Evolutionary conservation across 2,113 vertebrate species (phyloP).

Genomic region (Macroglossus sobrinus): DNA sequence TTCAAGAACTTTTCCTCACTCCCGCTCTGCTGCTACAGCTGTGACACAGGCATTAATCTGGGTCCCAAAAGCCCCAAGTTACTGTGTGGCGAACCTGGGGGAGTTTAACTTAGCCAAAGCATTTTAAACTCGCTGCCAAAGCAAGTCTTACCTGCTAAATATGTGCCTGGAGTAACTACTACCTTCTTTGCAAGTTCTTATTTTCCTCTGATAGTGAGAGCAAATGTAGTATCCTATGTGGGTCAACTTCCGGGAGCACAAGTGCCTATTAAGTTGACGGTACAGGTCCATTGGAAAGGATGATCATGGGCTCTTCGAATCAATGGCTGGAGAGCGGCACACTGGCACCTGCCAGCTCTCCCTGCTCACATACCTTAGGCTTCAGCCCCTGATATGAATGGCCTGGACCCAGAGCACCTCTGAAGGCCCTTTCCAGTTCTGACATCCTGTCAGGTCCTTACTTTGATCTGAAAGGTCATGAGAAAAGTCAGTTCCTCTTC

Average conservation of each 20-base stretch:
- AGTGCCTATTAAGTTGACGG: background rate
- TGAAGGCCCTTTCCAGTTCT: background rate
- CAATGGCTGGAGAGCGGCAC: background rate
- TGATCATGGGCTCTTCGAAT: background rate
- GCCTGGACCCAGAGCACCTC: background rate
- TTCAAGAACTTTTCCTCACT: background rate
- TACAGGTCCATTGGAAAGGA: background rate
- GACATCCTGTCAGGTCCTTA: background rate
- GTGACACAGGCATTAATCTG: background rate
- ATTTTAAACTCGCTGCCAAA: background rate
- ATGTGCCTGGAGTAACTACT: background rate
- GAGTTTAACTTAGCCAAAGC: background rate
- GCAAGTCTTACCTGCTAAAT: background rate
- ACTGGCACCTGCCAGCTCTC: background rate
- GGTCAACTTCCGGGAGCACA: background rate
- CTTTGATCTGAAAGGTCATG: background rate
- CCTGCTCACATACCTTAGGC: background rate
- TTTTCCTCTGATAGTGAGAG: background rate
- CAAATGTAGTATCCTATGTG: fast-evolving
- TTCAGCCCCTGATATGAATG: background rate
- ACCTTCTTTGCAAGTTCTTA: background rate
- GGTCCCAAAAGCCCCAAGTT: background rate
- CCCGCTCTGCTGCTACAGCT: background rate
- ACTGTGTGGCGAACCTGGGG: background rate
- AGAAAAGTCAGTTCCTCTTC: background rate